Evolutionary conservation across 2,797 vertebrate species (phyloP), one percentile per base, ranked within the genome.

Genomic region (Hirundo rustica): DNA sequence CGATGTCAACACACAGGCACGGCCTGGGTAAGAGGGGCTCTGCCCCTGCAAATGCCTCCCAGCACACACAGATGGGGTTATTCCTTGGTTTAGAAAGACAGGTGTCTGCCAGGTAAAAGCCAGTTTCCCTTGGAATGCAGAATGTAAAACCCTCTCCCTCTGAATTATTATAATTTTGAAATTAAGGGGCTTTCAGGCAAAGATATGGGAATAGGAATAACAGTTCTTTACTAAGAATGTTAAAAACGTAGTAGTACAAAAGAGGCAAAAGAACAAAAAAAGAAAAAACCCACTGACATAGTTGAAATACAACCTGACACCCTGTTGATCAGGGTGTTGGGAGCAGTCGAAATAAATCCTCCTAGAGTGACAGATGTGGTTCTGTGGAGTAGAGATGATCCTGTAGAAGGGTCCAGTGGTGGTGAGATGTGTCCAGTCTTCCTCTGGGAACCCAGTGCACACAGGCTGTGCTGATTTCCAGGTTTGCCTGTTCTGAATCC

Each of bases 1-100:
- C 99, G 2, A 99, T 99, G 99, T 99, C 99, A 70, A 99, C 99
- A 7, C 99, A 99, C 97, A 98, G 99, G 85, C 99, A 99, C 3
- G 99, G 99, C 54, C 98, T 99, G 91, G 99, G 99, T 99, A 96
- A 94, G 96, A 68, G 18, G 30, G 51, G 53, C 10, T 75, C 16
- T 23, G 27, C 48, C 64, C 42, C 48, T 88, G 44, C 11, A 10
- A 36, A 14, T 11, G 1, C 25, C 17, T 61, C 67, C 9, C 18
- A 53, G 32, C 44, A 15, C 23, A 7, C 13, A 27, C 11, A 27
- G 38, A 20, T 4, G 2, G 45, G 55, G 29, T 57, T 57, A 16
- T 34, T 21, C 34, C n/a, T 57, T 55, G 10, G 27, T 34, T 34
- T 34, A 21, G 54, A 10, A 57, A 23, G 21, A 23, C 14, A 57